Conservation (phyloP, 2,797 vertebrate species). For the Chelon auratus region DNA sequence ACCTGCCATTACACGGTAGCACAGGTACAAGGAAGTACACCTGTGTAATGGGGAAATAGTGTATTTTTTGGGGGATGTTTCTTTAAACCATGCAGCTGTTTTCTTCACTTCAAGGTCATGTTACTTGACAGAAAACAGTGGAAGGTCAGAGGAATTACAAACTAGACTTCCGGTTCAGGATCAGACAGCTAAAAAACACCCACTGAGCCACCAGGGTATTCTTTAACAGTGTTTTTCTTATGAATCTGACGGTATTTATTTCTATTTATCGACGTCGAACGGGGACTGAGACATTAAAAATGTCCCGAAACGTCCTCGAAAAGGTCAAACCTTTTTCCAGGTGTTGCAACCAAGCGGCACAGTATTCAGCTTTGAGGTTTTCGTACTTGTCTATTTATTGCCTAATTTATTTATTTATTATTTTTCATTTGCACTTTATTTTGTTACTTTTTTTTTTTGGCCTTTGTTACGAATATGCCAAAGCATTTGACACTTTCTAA, state of each 20-base stretch:
- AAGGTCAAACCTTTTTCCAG: conserved; percentile 82
- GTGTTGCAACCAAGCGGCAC: conserved; percentile 74
- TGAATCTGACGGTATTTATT: conserved; percentile 49
- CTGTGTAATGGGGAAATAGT: conserved; percentile 16
- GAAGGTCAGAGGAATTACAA: conserved; percentile 9
- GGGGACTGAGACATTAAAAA: conserved; percentile 78
- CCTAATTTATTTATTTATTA: conserved; percentile 66
- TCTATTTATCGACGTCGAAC: conserved; percentile 60
- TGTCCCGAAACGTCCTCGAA: conserved; percentile 65
- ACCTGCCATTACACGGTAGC: conserved; percentile 24
- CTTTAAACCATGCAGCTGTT: conserved; percentile 14
- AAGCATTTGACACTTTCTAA: conserved; percentile 92
- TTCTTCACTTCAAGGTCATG: conserved; percentile 23
- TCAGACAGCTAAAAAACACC: conserved; percentile 26
- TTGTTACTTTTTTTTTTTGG: conserved; percentile 70
- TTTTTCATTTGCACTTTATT: conserved; percentile 85
- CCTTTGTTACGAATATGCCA: conserved; percentile 90
- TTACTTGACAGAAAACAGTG: conserved; percentile 29
- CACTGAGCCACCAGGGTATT: conserved; percentile 49
- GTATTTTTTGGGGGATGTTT: conserved; percentile 6
- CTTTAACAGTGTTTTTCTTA: conserved; percentile 55
- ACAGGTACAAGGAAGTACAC: conserved; percentile 13
- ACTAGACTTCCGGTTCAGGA: conserved; percentile 30
- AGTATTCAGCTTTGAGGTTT: conserved; percentile 72
- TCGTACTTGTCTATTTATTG: conserved; percentile 71